Evolutionary conservation across 1,140 invertebrate genomes (phyloP).

Genomic region (Pseudomyrmex gracilis): DNA sequence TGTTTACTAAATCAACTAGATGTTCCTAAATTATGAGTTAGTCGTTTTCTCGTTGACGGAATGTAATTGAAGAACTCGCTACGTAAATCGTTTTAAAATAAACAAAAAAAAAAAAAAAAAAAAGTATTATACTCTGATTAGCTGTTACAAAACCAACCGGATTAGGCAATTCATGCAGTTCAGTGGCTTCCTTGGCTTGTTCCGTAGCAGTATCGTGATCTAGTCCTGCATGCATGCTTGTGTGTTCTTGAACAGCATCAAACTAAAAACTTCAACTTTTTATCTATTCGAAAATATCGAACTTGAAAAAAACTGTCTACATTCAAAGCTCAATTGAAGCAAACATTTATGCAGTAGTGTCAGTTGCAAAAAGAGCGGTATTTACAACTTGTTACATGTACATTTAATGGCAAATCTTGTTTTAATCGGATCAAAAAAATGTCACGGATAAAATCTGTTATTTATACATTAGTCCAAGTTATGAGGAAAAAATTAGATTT

Average conservation of each 20-base stretch:
- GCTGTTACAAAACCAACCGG: slow-evolving; percentile 83
- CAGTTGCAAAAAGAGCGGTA: slow-evolving; percentile 11
- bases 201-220: slow-evolving; percentile 78
- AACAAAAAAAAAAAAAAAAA: background rate
- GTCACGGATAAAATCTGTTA: too few relatives aligned
- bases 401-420: too few relatives aligned
- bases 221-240: slow-evolving; percentile 83
- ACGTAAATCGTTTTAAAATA: slow-evolving; percentile 14
- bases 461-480: too few relatives aligned
- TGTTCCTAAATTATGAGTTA: slow-evolving; percentile 4
- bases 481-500: too few relatives aligned
- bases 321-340: slow-evolving; percentile 65
- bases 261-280: slow-evolving; percentile 81
- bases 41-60: background rate
- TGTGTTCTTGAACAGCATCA: slow-evolving; percentile 82
- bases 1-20: too few relatives aligned
- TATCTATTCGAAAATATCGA: slow-evolving; percentile 32
- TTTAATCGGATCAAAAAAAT: too few relatives aligned
- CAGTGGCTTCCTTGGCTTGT: slow-evolving; percentile 81
- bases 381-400: slow-evolving; percentile 3
- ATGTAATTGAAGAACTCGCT: background rate
- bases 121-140: slow-evolving; percentile 57
- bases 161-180: slow-evolving; percentile 82
- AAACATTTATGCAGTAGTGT: slow-evolving; percentile 48
- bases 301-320: slow-evolving; percentile 21